Evolutionary conservation across 2,888 invertebrate genomes (phyloP).

Genomic region (Neuroscelio doddi): DNA sequence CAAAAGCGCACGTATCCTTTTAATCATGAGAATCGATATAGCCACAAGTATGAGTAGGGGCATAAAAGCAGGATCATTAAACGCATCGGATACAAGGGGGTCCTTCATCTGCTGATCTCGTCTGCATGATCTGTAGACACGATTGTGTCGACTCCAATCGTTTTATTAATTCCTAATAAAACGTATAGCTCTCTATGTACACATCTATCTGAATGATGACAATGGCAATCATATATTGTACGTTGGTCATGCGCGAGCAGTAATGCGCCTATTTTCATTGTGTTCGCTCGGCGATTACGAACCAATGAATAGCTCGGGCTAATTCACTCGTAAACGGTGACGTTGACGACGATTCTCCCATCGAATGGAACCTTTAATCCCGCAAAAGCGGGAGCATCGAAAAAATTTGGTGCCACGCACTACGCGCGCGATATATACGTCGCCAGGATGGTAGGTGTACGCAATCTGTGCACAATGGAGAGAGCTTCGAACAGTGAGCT

Average conservation of each 20-base stretch:
- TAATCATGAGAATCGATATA: too few species aligned
- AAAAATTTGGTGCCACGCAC: slow-evolving; percentile 50
- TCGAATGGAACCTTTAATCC: slow-evolving; percentile 58
- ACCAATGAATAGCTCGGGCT: slow-evolving; percentile 49
- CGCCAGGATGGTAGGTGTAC: slow-evolving; percentile 57
- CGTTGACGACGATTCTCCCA: slow-evolving; percentile 41
- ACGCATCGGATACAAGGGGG: too few species aligned
- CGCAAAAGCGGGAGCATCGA: slow-evolving; percentile 53
- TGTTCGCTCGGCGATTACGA: slow-evolving; percentile 48
- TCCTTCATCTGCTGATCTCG: too few species aligned
- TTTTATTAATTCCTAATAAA: slow-evolving; percentile 50
- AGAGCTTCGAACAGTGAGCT: slow-evolving; percentile 62
- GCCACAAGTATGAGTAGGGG: too few species aligned
- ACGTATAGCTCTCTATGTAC: slow-evolving; percentile 29
- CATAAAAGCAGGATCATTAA: too few species aligned
- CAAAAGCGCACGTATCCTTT: too few species aligned
- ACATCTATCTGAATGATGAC: slow-evolving; percentile 38
- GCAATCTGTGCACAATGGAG: slow-evolving; percentile 63
- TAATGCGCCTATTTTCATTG: slow-evolving; percentile 51
- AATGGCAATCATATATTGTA: slow-evolving; percentile 47
- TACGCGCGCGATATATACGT: slow-evolving; percentile 11
- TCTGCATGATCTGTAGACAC: too few species aligned
- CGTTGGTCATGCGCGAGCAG: slow-evolving; percentile 49
- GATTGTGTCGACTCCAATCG: slow-evolving; percentile 46
- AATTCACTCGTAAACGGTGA: slow-evolving; percentile 48